phyloP scores from a whole-genome alignment of 1,140 invertebrate genomes.

The Zaprionus gabonicus region DNA sequence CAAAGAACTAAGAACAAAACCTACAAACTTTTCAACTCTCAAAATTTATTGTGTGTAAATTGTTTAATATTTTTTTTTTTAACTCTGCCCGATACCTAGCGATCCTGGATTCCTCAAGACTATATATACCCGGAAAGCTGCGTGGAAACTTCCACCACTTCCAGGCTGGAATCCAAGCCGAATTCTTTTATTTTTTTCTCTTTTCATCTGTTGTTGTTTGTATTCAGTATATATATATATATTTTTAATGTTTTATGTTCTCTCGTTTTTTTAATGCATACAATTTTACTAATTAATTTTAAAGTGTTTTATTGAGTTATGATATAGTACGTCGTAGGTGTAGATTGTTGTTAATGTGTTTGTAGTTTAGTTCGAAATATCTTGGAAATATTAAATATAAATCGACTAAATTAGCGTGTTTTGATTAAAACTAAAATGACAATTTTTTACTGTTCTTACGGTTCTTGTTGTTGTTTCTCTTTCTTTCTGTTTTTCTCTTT shows the following conservation, averaged over 20 bases:
- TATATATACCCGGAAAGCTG: background rate
- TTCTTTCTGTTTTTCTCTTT: background rate
- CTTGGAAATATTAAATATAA: slow-evolving; percentile 43
- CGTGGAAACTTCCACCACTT: background rate
- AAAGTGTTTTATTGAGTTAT: slow-evolving; percentile 64
- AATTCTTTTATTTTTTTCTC: slow-evolving; percentile 18
- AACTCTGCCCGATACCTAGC: background rate
- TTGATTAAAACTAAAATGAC: slow-evolving; percentile 69
- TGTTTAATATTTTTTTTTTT: background rate
- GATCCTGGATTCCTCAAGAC: background rate
- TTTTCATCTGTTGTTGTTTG: slow-evolving; percentile 21
- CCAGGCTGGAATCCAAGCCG: background rate
- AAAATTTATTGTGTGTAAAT: slow-evolving; percentile 21
- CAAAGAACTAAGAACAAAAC: background rate
- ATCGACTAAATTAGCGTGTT: slow-evolving; percentile 35
- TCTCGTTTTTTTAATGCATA: slow-evolving; percentile 50
- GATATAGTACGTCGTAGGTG: slow-evolving; percentile 58
- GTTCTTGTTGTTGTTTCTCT: slow-evolving; percentile 19
- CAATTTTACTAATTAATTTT: slow-evolving; percentile 80
- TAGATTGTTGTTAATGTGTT: slow-evolving; percentile 46
- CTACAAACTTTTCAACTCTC: slow-evolving; percentile 5
- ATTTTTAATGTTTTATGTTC: slow-evolving; percentile 21
- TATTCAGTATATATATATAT: slow-evolving; percentile 38
- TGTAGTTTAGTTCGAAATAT: slow-evolving; percentile 23
- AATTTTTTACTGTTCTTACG: slow-evolving; percentile 74